Evolutionary conservation across 2,888 invertebrate genomes (phyloP), one percentile per base, ranked within the genome.

Genomic region (Lagria hirta): DNA sequence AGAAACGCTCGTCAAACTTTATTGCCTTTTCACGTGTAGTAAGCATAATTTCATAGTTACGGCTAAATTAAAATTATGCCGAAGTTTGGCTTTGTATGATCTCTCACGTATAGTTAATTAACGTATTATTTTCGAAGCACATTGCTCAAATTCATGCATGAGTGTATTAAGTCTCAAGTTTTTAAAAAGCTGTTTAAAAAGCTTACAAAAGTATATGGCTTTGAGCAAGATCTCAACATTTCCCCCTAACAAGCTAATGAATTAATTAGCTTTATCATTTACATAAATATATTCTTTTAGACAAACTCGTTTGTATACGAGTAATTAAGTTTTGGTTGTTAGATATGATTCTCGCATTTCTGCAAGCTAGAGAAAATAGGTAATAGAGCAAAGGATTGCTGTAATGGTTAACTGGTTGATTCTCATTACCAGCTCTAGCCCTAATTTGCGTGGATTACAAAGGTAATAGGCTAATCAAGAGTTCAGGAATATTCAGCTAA

Each of bases 381-480:
- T 42, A 42, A 42, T 42, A 34, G 34, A 8, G 13, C 22, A 27
- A 18, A 30, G 35, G 16, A 33, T 26, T 14, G 14, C 17, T n/a
- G 8, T 10, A 18, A 34, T 30, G 34, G 42, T 30, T 24, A 42
- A 42, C 27, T 34, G 32, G 42, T 42, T 42, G 30, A 42, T 28
- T 28, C 42, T 18, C 34, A 42, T 34, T 34, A 29, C 24, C 42
- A 42, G 35, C 42, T 22, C 34, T 34, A 13, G 34, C 34, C 35
- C 34, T 34, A 28, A 42, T 34, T 42, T 42, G 17, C 28, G 22
- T 17, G 42, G 42, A 42, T 42, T 42, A 42, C 42, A 42, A 34
- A 42, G 42, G 42, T 42, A 27, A 42, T 28, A 42, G 34, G 34
- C 42, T 34, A 42, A 42, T 42, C 35, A 42, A 34, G 42, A 42